Percentiles rank a stretch among this genome's conserved stretches.
phyloP scores from a whole-genome alignment of 2,113 vertebrate genomes.

The Anseranas semipalmata region DNA sequence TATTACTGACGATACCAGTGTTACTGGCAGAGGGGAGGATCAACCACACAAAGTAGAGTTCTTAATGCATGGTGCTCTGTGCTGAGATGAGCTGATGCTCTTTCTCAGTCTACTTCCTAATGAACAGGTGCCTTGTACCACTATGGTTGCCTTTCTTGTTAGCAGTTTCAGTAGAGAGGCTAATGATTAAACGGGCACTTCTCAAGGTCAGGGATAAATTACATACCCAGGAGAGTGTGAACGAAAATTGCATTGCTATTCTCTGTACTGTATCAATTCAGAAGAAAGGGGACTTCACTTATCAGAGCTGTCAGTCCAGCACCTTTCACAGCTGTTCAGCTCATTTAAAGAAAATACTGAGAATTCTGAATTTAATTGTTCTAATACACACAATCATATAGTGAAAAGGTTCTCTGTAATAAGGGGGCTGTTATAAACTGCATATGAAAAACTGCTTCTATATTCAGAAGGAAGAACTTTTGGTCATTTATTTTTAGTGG shows the following conservation, averaged over 20 bases:
- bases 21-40: neutral
- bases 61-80: rapidly evolving
- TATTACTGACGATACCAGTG: neutral
- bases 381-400: neutral
- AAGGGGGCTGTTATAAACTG: neutral
- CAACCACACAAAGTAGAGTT: neutral
- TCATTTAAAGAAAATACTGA: neutral
- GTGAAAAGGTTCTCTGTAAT: neutral
- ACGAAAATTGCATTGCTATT: neutral
- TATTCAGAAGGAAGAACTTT: neutral
- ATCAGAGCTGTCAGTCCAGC: neutral
- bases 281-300: neutral
- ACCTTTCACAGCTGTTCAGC: neutral
- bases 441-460: neutral
- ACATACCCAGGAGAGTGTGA: neutral
- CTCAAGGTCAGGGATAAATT: constrained; percentile 24
- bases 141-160: constrained; percentile 19
- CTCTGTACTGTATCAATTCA: neutral
- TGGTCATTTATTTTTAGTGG: neutral
- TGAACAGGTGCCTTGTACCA: neutral
- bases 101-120: neutral
- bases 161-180: neutral
- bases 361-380: constrained; percentile 7
- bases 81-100: neutral
- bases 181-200: neutral